These are phyloP conservation scores for Scolopax rusticola DNA, from an alignment of 2,797 vertebrate species.

Conservation along the genomic window DNA sequence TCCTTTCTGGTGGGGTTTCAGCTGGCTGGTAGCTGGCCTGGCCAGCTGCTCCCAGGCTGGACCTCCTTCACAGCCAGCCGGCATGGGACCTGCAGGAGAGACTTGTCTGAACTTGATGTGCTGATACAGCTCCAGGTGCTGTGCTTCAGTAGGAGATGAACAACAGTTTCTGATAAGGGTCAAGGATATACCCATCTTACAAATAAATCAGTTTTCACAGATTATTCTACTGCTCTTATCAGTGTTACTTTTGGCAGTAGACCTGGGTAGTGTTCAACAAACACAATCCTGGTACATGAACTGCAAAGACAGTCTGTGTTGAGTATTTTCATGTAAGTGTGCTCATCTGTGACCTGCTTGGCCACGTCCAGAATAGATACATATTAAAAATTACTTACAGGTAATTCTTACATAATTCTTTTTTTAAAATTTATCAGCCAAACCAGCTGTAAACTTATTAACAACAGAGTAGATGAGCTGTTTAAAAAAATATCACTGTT, in stretches of 20 bases:
- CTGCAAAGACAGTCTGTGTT: not conserved
- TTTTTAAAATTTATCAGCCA: not conserved
- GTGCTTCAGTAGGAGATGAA: not conserved
- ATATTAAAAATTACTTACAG: not conserved
- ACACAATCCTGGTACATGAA: not conserved
- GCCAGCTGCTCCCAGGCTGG: not conserved
- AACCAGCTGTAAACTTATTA: not conserved
- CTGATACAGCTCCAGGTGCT: not conserved
- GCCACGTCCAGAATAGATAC: not conserved
- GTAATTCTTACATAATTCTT: not conserved
- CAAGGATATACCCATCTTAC: not conserved
- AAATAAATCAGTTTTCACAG: not conserved
- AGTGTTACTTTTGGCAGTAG: not conserved
- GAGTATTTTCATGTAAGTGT: not conserved
- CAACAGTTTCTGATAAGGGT: not conserved
- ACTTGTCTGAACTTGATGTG: not conserved
- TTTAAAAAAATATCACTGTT: not conserved
- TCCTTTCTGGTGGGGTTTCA: not conserved
- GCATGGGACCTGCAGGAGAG: not conserved
- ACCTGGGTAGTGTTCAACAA: not conserved
- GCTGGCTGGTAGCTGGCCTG: not conserved
- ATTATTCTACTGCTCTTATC: not conserved
- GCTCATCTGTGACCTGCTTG: not conserved
- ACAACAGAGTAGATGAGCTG: not conserved
- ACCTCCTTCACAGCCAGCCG: not conserved